phyloP scores from a whole-genome alignment of 1,140 invertebrate species.

The Nautilus pompilius region DNA sequence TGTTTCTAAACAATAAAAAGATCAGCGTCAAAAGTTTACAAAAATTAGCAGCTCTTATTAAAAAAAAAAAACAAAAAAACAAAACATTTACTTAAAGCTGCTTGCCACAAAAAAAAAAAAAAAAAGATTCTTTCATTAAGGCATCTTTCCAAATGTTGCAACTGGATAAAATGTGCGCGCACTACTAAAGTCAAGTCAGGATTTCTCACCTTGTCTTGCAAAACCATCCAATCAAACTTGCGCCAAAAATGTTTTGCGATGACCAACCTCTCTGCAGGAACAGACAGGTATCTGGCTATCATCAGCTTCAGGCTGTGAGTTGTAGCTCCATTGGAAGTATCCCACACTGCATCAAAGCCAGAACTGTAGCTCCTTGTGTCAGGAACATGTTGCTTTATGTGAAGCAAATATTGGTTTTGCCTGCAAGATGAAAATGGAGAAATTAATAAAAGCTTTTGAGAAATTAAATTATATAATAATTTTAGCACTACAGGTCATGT shows the following conservation, averaged over 20 bases:
- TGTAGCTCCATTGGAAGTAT: slow-evolving; percentile 25
- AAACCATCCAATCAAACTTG: slow-evolving; percentile 36
- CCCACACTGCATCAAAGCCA: slow-evolving; percentile 40
- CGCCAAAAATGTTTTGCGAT: slow-evolving; percentile 45
- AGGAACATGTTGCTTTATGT: slow-evolving; percentile 28
- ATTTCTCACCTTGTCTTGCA: slow-evolving; percentile 18
- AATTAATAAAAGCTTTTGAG: background rate
- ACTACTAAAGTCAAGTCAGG: slow-evolving; percentile 7
- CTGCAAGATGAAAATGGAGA: slow-evolving; percentile 12
- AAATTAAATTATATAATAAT: background rate
- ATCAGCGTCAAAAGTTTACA: background rate
- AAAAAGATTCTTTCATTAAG: background rate
- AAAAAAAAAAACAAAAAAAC: background rate
- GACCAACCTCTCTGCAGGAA: slow-evolving; percentile 30
- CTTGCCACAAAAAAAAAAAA: background rate
- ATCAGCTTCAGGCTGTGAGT: slow-evolving; percentile 24
- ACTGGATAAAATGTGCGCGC: too few relatives aligned
- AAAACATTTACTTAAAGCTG: background rate
- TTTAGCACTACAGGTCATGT: background rate
- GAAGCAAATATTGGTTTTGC: slow-evolving; percentile 28
- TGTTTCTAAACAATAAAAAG: too few relatives aligned
- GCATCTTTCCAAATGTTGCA: background rate
- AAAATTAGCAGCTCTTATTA: background rate
- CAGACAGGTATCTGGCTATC: slow-evolving; percentile 22
- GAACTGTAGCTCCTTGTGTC: slow-evolving; percentile 28